phyloP scores from a whole-genome alignment of 2,113 vertebrate species.

The Antennarius striatus region DNA sequence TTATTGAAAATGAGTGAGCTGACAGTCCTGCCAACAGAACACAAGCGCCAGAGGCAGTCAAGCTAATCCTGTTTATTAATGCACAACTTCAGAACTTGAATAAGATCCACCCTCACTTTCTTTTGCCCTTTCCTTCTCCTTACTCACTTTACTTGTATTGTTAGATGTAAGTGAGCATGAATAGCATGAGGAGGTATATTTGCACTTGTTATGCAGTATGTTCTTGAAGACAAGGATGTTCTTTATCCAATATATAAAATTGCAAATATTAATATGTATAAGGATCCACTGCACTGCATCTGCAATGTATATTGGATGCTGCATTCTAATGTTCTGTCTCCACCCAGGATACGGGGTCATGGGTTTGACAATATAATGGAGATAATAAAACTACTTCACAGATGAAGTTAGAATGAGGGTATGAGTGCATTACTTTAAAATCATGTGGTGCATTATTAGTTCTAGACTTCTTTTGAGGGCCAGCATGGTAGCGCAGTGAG shows the following conservation, averaged over 20 bases:
- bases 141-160: background rate
- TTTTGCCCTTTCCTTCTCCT: conserved; percentile 22
- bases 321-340: conserved; percentile 27
- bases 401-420: too few relatives aligned
- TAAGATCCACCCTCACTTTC: conserved; percentile 39
- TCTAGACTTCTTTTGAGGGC: too few relatives aligned
- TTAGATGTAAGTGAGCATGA: background rate
- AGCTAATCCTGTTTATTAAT: conserved; percentile 70
- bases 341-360: too few relatives aligned
- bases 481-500: too few relatives aligned
- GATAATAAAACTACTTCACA: conserved; percentile 3
- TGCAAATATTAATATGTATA: background rate
- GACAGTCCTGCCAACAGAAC: conserved; percentile 60
- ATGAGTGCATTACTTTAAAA: too few relatives aligned
- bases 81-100: conserved; percentile 54
- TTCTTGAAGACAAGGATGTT: conserved; percentile 4
- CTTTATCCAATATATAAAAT: too few relatives aligned
- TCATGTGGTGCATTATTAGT: too few relatives aligned
- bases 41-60: conserved; percentile 52
- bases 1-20: conserved; percentile 75
- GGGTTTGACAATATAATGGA: background rate
- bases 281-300: conserved; percentile 25
- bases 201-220: background rate
- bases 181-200: background rate
- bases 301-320: conserved; percentile 46